A percentile compares a stretch with the other conserved stretches of the same genome.
These are phyloP conservation scores for Nymphalis c-album DNA, from an alignment of 2,888 invertebrate genomes.

Conservation along the genomic window DNA sequence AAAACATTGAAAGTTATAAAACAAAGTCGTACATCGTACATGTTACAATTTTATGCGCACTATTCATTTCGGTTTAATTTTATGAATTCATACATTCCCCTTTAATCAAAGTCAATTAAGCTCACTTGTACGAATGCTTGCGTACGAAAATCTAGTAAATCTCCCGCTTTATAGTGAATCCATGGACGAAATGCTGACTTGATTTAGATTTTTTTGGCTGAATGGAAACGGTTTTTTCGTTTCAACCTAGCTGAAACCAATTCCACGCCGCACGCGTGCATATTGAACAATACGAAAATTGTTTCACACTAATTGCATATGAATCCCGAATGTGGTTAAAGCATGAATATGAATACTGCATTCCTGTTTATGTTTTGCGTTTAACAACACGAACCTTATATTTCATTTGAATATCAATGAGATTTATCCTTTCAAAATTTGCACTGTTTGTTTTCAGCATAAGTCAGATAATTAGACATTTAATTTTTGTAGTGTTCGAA, in stretches of 20 bases:
- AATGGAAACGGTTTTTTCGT: slow-evolving; percentile 7
- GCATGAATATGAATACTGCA: not conserved
- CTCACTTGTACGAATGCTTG: slow-evolving; percentile 25
- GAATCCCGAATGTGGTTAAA: not conserved
- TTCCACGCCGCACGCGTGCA: not conserved
- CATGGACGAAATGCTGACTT: slow-evolving; percentile 19
- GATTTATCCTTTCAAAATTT: no score
- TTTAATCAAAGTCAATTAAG: slow-evolving; percentile 36
- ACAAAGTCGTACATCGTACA: slow-evolving; percentile 9
- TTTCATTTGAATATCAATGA: no score
- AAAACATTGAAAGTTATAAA: slow-evolving; percentile 18
- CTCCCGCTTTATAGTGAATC: slow-evolving; percentile 15
- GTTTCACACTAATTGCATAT: slow-evolving; percentile 3
- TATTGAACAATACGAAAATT: not conserved
- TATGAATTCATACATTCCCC: slow-evolving; percentile 34
- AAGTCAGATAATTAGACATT: no score
- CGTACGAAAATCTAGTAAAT: slow-evolving; percentile 18
- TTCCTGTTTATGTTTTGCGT: not conserved
- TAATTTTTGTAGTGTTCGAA: no score
- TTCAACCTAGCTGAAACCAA: slow-evolving; percentile 4
- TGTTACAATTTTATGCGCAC: slow-evolving; percentile 22
- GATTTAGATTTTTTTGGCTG: slow-evolving; percentile 12
- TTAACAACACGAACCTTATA: not conserved
- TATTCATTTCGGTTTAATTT: slow-evolving; percentile 29
- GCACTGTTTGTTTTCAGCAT: no score